Conservation (phyloP, 1,140 invertebrate genomes). For the Spodoptera frugiperda region DNA sequence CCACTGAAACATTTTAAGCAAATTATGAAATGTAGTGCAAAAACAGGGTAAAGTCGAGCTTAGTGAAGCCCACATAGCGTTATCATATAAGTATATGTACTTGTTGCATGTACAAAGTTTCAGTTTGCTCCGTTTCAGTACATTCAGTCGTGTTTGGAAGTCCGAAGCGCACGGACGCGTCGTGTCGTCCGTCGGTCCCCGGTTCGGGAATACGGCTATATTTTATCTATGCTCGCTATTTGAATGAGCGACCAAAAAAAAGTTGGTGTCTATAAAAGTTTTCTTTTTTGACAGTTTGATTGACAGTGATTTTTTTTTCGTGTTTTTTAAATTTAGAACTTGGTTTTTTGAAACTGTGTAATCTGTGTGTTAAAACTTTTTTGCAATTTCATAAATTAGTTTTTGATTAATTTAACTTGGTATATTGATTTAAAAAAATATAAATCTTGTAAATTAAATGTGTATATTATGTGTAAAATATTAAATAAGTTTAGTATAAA, state of each 20-base stretch:
- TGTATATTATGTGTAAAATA: neutral
- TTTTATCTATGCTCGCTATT: conserved; percentile 1
- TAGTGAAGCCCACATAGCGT: conserved; percentile 19
- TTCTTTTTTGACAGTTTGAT: neutral
- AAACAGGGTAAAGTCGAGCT: conserved; percentile 6
- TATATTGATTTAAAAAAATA: too few relatives aligned
- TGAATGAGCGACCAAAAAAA: neutral
- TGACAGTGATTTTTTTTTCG: neutral
- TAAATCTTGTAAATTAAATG: neutral
- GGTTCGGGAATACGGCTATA: neutral
- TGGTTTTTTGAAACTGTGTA: too few relatives aligned
- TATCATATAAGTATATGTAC: conserved; percentile 46
- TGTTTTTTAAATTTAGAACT: neutral
- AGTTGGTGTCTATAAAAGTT: neutral
- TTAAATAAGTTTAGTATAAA: neutral
- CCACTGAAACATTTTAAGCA: conserved; percentile 10
- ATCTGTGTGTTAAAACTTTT: too few relatives aligned
- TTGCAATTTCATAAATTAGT: too few relatives aligned
- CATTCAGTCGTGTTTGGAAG: conserved; percentile 46
- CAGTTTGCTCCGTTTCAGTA: too few relatives aligned
- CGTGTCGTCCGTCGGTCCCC: neutral
- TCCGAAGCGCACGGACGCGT: conserved; percentile 29
- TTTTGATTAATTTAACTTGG: too few relatives aligned
- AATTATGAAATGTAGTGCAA: conserved; percentile 35
- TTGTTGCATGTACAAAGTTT: conserved; percentile 49